Percentiles rank a stretch among this genome's conserved stretches.
Evolutionary conservation across 1,140 invertebrate genomes (phyloP).

Genomic region (Micrasema minimum): DNA sequence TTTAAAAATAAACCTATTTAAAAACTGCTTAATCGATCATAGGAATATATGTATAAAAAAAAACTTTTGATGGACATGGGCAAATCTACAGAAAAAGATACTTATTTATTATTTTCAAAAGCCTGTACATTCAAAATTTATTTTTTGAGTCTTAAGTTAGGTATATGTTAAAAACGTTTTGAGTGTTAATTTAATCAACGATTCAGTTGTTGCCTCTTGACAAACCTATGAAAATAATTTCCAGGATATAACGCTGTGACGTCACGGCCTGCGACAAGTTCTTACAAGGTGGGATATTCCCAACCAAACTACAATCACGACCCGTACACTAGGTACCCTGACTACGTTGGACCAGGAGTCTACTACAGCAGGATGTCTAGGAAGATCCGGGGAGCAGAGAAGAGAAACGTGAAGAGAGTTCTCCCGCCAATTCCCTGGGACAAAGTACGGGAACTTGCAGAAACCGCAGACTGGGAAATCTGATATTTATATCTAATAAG

Average conservation of each 20-base stretch:
- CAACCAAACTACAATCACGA: slow-evolving; percentile 61
- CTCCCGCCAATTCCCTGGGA: slow-evolving; percentile 77
- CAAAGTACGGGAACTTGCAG: slow-evolving; percentile 73
- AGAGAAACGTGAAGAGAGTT: no score
- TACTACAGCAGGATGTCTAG: slow-evolving; percentile 64
- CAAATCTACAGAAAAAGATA: no score
- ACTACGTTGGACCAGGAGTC: slow-evolving; percentile 58
- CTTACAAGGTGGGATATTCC: slow-evolving; percentile 66
- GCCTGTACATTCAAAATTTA: no score
- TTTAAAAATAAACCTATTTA: no score
- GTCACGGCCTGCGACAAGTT: slow-evolving; percentile 60
- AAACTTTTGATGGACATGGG: no score
- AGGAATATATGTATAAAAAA: not conserved
- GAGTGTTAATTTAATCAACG: no score
- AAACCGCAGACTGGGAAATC: slow-evolving; percentile 71
- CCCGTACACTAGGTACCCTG: slow-evolving; percentile 61
- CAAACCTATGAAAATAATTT: no score
- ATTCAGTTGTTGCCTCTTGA: no score
- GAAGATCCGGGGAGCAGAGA: slow-evolving; percentile 62
- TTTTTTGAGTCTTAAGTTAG: no score
- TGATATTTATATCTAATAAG: slow-evolving; percentile 23
- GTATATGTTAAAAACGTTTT: no score
- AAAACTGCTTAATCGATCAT: not conserved
- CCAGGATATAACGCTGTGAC: slow-evolving; percentile 57
- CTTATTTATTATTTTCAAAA: no score